These are phyloP conservation scores for Hydrocynus forskahlii DNA, from an alignment of 2,797 vertebrate genomes.

Conservation along the genomic window DNA sequence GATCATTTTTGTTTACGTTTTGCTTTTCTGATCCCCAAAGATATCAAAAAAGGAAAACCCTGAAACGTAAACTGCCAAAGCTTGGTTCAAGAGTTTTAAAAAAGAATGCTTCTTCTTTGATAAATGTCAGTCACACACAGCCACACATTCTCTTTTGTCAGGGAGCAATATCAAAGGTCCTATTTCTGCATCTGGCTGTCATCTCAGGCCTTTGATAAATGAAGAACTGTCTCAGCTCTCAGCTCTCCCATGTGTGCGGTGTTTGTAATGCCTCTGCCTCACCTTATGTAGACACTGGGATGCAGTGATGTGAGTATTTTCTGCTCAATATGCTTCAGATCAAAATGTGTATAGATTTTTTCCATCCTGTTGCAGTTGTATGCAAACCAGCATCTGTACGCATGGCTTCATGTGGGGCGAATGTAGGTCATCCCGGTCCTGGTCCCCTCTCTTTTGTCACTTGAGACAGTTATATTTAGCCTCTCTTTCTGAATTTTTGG, in stretches of 20 bases:
- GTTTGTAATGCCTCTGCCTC: conserved; percentile 19
- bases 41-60: conserved; percentile 14
- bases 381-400: conserved; percentile 31
- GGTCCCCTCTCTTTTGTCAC: conserved; percentile 76
- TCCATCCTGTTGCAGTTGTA: conserved; percentile 7
- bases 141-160: conserved; percentile 22
- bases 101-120: conserved; percentile 33
- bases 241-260: conserved; percentile 16
- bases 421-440: conserved; percentile 71
- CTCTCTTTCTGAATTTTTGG: conserved; percentile 75
- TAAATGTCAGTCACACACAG: conserved; percentile 32
- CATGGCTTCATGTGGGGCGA: conserved; percentile 54
- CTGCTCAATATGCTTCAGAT: conserved; percentile 14
- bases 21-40: conserved; percentile 3
- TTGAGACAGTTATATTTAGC: conserved; percentile 84
- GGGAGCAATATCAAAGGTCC: conserved; percentile 31
- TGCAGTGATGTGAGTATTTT: conserved; percentile 39
- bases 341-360: background rate
- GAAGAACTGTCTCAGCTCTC: conserved; percentile 27
- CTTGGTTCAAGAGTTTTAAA: conserved; percentile 19
- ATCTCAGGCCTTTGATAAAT: conserved; percentile 47
- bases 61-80: background rate
- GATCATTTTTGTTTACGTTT: conserved; percentile 5
- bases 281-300: conserved; percentile 18
- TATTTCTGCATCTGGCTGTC: conserved; percentile 48